Conservation (phyloP, 1,140 invertebrate genomes). For the Nymphalis io region DNA sequence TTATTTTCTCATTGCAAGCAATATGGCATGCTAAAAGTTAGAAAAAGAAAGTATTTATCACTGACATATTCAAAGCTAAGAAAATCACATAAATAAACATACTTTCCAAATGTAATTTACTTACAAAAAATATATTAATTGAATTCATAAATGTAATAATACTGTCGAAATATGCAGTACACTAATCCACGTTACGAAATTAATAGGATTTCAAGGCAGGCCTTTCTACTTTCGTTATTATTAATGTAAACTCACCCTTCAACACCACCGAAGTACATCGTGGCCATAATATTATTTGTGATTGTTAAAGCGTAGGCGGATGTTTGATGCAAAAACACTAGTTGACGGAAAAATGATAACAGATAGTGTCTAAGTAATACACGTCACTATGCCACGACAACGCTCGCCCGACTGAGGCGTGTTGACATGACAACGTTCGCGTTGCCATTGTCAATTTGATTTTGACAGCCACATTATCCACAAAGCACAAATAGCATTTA, state of each 20-base stretch:
- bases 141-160: not conserved
- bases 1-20: constrained; percentile 37
- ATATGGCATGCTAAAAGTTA: constrained; percentile 15
- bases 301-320: constrained; percentile 33
- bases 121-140: not conserved
- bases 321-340: constrained; percentile 38
- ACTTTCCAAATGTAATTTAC: not conserved
- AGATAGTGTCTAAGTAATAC: constrained; percentile 27
- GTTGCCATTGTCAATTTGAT: constrained; percentile 7
- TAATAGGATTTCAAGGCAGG: constrained; percentile 56
- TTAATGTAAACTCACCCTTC: constrained; percentile 62
- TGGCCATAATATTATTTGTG: constrained; percentile 46
- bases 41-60: not conserved
- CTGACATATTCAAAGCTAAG: not conserved
- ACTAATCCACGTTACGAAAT: constrained; percentile 44
- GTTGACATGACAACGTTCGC: not conserved
- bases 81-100: not conserved
- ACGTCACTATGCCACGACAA: constrained; percentile 45
- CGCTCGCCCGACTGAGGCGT: constrained; percentile 42
- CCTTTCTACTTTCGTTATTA: constrained; percentile 67
- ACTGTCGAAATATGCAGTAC: constrained; percentile 4
- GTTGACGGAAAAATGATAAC: constrained; percentile 34
- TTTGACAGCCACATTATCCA: not conserved
- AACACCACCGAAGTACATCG: constrained; percentile 68
- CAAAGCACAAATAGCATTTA: not conserved